A percentile compares a stretch with the other conserved stretches of the same genome.
Evolutionary conservation across 2,113 vertebrate species (phyloP).

Genomic region (Oxyura jamaicensis): DNA sequence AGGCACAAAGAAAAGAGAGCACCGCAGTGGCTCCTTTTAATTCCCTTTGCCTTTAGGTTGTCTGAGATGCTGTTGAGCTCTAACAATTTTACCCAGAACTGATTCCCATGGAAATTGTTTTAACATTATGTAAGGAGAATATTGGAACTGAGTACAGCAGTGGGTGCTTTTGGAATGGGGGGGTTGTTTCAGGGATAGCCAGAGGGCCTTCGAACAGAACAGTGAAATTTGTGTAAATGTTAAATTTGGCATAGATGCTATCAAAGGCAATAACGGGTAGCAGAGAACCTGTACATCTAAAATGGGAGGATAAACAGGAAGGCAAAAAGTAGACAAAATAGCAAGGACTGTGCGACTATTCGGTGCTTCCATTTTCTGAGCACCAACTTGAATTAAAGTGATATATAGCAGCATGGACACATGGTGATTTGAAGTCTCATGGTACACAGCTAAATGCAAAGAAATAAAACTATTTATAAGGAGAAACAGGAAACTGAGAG

Average conservation of each 20-base stretch:
- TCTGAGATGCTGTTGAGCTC: neutral
- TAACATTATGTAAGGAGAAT: neutral
- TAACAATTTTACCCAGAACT: neutral
- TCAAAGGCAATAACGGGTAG: neutral
- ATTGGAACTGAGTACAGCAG: neutral
- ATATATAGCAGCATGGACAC: neutral
- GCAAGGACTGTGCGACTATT: neutral
- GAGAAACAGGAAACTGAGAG: neutral
- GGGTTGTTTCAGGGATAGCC: neutral
- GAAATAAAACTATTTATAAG: neutral
- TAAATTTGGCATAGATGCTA: neutral
- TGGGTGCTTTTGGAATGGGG: neutral
- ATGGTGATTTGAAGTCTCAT: neutral
- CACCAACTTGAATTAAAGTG: neutral
- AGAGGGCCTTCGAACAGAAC: neutral
- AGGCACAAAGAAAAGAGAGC: neutral
- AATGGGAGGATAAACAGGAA: neutral
- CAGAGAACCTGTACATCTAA: neutral
- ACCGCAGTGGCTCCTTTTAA: neutral
- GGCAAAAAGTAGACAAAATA: neutral
- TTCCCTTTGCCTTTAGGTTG: neutral
- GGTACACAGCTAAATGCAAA: neutral
- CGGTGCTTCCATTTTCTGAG: neutral
- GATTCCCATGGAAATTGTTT: neutral
- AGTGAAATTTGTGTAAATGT: neutral